Base-by-base conservation (phyloP, 2,113 vertebrate species). In the Chunga burmeisteri region DNA sequence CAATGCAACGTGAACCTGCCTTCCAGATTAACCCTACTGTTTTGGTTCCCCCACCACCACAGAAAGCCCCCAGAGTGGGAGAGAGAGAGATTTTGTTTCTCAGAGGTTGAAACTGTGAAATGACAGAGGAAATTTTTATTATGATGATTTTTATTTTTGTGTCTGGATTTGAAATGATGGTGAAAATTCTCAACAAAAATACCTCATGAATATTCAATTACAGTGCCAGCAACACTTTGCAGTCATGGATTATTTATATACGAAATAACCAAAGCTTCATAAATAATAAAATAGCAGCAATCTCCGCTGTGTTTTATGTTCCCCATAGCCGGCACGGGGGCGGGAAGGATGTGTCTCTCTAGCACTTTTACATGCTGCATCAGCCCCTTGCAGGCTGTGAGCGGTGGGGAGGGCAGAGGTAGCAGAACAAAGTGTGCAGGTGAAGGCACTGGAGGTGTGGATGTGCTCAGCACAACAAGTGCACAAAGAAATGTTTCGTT, bases 161-260 rank as follows among this genome's bases (percentile, higher is more conserved):
- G 71, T 86, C 95, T 95, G 87, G 73, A 72, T 67, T 96, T 81
- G 63, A 80, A 81, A 90, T 4, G 29, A 58, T 94, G 25, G 90
- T 81, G 40, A 78, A 94, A 94, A 96, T 94, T 94, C 96, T 86
- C 79, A 83, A 84, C 93, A 86, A 96, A 94, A 65, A 67, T 46
- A 81, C 93, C 91, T 98, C 97, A 98, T 98, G 97, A 98, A 98
- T 98, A 98, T 98, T 98, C 98, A 95, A 71, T 89, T 40, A 72
- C 70, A 38, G 89, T 30, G 59, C 96, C 92, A 71, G 89, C 86
- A 95, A 84, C 93, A 79, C 95, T 98, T 98, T 98, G 96, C 98
- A 95, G 95, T 85, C 96, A 98, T 98, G 73, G 97, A 98, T 98
- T 98, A 98, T 98, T 98, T 98, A 98, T 98, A 96, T 18, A 85